Conservation (phyloP, 2,113 vertebrate genomes). For the Halcyon senegalensis region DNA sequence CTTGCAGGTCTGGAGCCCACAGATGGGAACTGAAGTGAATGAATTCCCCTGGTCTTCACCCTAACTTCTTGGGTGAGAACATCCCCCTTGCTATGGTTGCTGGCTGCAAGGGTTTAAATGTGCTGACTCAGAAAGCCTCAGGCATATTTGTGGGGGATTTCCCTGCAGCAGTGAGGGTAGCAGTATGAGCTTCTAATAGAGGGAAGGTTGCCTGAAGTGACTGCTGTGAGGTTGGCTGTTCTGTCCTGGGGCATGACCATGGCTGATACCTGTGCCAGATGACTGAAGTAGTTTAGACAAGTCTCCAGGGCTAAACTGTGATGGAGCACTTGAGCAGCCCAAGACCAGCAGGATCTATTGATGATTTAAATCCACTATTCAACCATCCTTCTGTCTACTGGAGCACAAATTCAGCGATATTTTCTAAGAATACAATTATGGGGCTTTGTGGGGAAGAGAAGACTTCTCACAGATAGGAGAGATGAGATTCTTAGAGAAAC, state of each 20-base stretch:
- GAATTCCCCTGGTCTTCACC: not conserved
- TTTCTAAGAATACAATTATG: not conserved
- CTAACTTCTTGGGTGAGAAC: not conserved
- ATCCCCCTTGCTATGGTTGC: not conserved
- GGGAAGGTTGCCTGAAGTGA: not conserved
- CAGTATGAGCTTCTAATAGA: not conserved
- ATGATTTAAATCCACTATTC: not conserved
- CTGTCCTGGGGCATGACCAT: not conserved
- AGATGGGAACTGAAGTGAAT: not conserved
- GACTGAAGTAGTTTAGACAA: not conserved
- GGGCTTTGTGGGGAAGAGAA: not conserved
- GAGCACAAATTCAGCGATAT: not conserved
- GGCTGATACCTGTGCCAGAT: not conserved
- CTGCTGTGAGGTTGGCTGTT: not conserved
- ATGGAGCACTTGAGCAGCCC: not conserved
- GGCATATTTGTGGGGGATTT: not conserved
- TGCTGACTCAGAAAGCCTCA: not conserved
- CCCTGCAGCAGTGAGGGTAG: not conserved
- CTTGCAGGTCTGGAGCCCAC: not conserved
- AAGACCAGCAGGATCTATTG: not conserved
- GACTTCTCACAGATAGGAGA: not conserved
- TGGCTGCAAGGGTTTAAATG: not conserved
- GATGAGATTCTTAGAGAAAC: not conserved
- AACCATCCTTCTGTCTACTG: not conserved
- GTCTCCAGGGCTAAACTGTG: not conserved